Percentiles rank a stretch among this genome's conserved stretches.
phyloP scores from a whole-genome alignment of 2,888 invertebrate species.

The Tetranychus piercei region DNA sequence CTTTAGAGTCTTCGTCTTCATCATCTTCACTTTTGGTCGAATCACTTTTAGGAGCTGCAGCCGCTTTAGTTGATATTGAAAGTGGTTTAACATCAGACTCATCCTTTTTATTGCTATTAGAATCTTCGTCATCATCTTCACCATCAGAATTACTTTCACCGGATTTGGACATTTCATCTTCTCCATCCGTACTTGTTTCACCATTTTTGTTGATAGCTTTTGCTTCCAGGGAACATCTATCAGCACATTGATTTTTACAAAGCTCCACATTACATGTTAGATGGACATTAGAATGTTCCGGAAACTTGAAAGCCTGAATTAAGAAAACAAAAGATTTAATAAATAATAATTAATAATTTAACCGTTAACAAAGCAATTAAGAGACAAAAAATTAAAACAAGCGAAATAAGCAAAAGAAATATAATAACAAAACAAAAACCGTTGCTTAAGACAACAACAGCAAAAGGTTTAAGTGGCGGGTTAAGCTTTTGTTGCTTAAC shows the following conservation, averaged over 20 bases:
- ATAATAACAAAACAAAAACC: no score
- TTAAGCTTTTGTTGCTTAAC: no score
- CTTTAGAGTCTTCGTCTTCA: background rate
- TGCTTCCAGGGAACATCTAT: constrained; percentile 18
- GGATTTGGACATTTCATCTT: background rate
- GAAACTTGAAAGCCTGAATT: constrained; percentile 52
- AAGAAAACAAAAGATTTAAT: background rate
- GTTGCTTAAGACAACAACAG: no score
- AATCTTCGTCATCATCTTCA: background rate
- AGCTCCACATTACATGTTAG: constrained; percentile 56
- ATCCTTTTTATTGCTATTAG: background rate
- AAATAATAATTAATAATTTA: background rate
- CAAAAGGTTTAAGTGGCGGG: no score
- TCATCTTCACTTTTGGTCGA: constrained; percentile 9
- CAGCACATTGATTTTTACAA: constrained; percentile 30
- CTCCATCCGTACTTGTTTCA: background rate
- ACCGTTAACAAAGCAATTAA: background rate
- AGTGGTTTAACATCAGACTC: background rate
- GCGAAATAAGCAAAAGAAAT: background rate
- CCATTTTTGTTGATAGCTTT: background rate
- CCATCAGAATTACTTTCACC: background rate
- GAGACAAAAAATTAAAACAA: background rate
- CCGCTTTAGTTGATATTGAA: background rate
- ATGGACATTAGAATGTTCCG: constrained; percentile 51
- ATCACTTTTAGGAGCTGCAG: background rate